Evolutionary conservation across 2,888 invertebrate species (phyloP).

Genomic region (Drosophila sordidula): DNA sequence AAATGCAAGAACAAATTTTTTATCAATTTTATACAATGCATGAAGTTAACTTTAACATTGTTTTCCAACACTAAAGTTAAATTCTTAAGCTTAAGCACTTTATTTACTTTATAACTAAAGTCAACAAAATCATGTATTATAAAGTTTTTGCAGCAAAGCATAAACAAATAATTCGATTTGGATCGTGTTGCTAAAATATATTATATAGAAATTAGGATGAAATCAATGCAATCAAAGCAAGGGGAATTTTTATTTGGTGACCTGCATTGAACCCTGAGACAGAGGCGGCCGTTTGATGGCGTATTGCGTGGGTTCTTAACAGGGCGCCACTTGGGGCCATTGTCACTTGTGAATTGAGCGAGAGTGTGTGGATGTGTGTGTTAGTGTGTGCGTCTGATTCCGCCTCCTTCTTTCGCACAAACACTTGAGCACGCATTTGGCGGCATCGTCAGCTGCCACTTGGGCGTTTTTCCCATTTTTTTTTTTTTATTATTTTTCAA

Average conservation of each 20-base stretch:
- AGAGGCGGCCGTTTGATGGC: conserved; percentile 47
- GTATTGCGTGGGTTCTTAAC: conserved; percentile 55
- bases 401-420: conserved; percentile 55
- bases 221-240: background rate
- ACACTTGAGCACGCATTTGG: conserved; percentile 84
- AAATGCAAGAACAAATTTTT: too few relatives aligned
- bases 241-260: conserved; percentile 18
- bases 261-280: conserved; percentile 51
- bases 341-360: conserved; percentile 48
- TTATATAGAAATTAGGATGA: background rate
- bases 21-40: too few relatives aligned
- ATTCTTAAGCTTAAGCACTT: too few relatives aligned
- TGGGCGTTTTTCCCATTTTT: conserved; percentile 54
- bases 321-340: conserved; percentile 60
- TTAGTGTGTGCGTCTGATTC: conserved; percentile 40
- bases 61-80: too few relatives aligned
- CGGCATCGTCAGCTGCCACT: conserved; percentile 78
- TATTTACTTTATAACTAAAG: too few relatives aligned
- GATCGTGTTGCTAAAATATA: background rate
- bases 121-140: too few relatives aligned
- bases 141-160: too few relatives aligned
- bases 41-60: too few relatives aligned
- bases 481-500: conserved; percentile 34
- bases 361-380: conserved; percentile 9
- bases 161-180: too few relatives aligned